A percentile compares a stretch with the other conserved stretches of the same genome.
These are phyloP conservation scores for Drosophila micromelanica DNA, from an alignment of 1,140 invertebrate genomes.

Conservation along the genomic window DNA sequence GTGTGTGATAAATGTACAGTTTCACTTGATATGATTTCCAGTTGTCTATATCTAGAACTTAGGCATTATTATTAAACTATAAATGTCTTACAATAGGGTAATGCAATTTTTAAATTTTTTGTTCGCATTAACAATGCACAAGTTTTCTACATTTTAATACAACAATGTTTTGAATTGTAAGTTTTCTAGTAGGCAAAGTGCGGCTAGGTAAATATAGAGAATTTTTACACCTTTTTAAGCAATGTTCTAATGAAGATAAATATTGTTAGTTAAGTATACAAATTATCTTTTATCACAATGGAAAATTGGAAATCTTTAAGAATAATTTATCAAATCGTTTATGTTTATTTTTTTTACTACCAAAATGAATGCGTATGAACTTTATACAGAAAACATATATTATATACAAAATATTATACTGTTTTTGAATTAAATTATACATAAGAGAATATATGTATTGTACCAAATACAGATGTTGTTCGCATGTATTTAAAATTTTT, in stretches of 20 bases:
- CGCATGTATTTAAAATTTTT: slow-evolving; percentile 19
- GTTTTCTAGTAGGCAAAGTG: slow-evolving; percentile 77
- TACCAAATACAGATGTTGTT: slow-evolving; percentile 38
- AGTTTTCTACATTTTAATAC: slow-evolving; percentile 57
- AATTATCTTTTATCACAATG: slow-evolving; percentile 78
- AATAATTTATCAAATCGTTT: slow-evolving; percentile 63
- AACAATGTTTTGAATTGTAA: slow-evolving; percentile 66
- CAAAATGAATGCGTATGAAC: slow-evolving; percentile 59
- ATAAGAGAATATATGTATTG: slow-evolving; percentile 64
- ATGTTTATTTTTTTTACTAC: slow-evolving; percentile 54
- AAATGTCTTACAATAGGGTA: slow-evolving; percentile 50
- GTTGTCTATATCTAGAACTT: slow-evolving; percentile 75
- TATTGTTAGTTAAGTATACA: slow-evolving; percentile 71
- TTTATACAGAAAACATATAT: slow-evolving; percentile 64
- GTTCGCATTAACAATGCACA: slow-evolving; percentile 54
- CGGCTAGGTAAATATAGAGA: slow-evolving; percentile 62
- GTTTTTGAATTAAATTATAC: slow-evolving; percentile 60
- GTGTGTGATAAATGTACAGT: slow-evolving; percentile 77
- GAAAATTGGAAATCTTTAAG: slow-evolving; percentile 67
- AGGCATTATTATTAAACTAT: slow-evolving; percentile 65
- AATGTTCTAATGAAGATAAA: slow-evolving; percentile 73
- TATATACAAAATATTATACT: slow-evolving; percentile 42
- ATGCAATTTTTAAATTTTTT: slow-evolving; percentile 60
- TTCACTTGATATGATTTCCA: slow-evolving; percentile 71
- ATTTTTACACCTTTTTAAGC: slow-evolving; percentile 52